These are phyloP conservation scores for Nemopilema nomurai DNA, from an alignment of 30 jellyfish, hydroid and myxozoan genomes.

Conservation along the genomic window DNA sequence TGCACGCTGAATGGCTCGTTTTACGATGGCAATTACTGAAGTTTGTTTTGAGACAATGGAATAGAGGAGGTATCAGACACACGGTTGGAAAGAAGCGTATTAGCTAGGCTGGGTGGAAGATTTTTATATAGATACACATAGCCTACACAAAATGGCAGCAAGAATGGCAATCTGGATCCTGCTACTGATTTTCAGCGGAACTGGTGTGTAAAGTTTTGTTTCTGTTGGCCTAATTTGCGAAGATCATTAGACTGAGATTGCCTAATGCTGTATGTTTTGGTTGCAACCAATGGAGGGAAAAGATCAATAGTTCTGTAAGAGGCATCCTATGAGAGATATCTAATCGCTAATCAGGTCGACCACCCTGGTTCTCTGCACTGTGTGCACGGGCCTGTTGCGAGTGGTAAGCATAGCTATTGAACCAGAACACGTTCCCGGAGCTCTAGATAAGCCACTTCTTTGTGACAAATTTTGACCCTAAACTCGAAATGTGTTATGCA, in stretches of 20 bases:
- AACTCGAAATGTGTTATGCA: no score
- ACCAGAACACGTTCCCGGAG: neutral
- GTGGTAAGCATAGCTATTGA: neutral
- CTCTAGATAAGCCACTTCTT: no score
- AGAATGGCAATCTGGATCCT: neutral
- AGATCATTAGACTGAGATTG: no score
- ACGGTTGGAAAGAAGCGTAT: neutral
- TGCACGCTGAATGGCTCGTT: neutral
- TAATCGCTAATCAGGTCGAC: neutral
- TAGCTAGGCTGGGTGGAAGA: neutral
- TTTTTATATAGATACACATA: no score
- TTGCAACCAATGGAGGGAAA: no score
- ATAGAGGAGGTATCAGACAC: neutral
- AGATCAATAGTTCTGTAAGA: no score
- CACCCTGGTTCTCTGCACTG: neutral
- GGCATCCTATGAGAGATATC: neutral
- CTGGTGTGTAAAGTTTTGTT: neutral
- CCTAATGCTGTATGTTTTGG: no score
- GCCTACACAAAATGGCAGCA: neutral
- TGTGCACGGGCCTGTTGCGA: neutral
- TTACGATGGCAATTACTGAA: neutral
- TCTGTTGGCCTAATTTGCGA: neutral
- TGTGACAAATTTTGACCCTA: no score
- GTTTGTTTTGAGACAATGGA: neutral
- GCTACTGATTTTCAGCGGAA: neutral